Evolutionary conservation across 2,888 invertebrate species (phyloP).

Genomic region (Lasius fuliginosus): DNA sequence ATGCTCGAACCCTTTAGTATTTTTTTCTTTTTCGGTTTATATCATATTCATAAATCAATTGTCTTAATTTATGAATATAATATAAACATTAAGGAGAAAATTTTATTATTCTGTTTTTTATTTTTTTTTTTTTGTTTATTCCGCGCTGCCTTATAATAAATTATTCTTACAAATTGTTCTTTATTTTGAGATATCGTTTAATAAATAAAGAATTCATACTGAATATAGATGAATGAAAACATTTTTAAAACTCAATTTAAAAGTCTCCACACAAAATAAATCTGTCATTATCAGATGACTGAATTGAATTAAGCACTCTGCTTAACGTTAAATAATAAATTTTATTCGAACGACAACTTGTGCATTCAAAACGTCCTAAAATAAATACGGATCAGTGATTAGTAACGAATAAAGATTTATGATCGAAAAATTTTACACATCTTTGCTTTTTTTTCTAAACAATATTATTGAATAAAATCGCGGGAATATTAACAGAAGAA

Average conservation of each 20-base stretch:
- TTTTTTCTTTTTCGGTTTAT: background rate
- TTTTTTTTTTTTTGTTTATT: background rate
- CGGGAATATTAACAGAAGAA: constrained; percentile 4
- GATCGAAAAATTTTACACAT: background rate
- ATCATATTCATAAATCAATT: background rate
- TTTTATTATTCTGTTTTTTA: background rate
- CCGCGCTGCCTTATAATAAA: background rate
- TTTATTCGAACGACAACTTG: background rate
- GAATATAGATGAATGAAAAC: background rate
- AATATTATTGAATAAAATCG: background rate
- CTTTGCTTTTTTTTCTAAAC: background rate
- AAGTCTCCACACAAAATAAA: background rate
- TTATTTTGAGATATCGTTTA: background rate
- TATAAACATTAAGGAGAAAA: background rate
- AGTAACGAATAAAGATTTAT: background rate
- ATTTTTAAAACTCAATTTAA: background rate
- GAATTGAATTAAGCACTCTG: background rate
- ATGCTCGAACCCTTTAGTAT: constrained; percentile 29
- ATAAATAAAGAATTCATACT: background rate
- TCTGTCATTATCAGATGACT: background rate
- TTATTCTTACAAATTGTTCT: background rate
- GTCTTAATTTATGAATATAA: background rate
- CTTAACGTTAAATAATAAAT: background rate
- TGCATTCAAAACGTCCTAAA: background rate
- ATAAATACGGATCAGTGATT: background rate